Evolutionary conservation across 2,888 invertebrate genomes (phyloP).

Genomic region (Cartodere bifasciata): DNA sequence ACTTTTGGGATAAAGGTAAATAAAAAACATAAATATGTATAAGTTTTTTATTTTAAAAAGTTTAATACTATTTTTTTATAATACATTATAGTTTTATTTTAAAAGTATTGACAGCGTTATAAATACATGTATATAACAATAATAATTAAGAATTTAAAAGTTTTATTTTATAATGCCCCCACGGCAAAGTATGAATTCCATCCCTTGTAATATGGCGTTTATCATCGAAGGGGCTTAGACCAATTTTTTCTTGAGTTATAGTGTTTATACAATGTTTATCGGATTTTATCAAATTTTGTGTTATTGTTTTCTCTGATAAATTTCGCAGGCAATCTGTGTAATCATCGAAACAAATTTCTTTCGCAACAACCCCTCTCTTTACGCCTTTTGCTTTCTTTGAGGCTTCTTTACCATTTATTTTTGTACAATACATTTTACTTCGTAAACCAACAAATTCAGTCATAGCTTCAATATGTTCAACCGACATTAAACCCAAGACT

Average conservation of each 20-base stretch:
- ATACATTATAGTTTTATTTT: too few relatives aligned
- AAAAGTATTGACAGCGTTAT: too few relatives aligned
- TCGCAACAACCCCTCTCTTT: not conserved
- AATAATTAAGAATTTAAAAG: too few relatives aligned
- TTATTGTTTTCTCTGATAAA: not conserved
- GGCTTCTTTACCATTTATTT: too few relatives aligned
- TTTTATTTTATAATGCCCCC: too few relatives aligned
- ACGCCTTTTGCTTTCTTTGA: slow-evolving; percentile 2
- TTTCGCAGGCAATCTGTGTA: not conserved
- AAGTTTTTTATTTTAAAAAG: too few relatives aligned
- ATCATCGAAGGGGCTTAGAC: slow-evolving; percentile 1
- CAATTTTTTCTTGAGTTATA: slow-evolving; percentile 1
- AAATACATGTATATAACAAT: too few relatives aligned
- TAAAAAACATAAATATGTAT: too few relatives aligned
- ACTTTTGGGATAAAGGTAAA: too few relatives aligned
- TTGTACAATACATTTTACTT: slow-evolving; percentile 1
- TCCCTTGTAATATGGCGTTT: not conserved
- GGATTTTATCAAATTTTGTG: slow-evolving; percentile 1
- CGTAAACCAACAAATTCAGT: slow-evolving; percentile 1
- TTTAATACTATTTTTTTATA: too few relatives aligned
- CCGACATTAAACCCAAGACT: slow-evolving; percentile 17
- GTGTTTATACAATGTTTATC: not conserved
- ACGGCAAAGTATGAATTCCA: not conserved
- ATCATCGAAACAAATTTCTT: not conserved
- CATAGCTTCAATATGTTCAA: not conserved